Evolutionary conservation across 2,888 invertebrate genomes (phyloP).

Genomic region (Euzophera pinguis): DNA sequence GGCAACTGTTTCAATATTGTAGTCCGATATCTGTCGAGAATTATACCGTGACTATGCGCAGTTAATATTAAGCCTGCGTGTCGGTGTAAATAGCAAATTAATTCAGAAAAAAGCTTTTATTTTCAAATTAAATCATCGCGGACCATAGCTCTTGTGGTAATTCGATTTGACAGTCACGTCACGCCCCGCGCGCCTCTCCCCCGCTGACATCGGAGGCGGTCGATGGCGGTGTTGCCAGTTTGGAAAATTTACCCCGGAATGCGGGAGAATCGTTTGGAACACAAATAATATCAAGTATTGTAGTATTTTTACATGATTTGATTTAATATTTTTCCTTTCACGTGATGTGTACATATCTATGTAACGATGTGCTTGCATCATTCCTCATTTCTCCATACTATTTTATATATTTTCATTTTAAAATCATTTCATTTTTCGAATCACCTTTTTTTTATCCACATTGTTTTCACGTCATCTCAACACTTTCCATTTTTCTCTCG

Average conservation of each 20-base stretch:
- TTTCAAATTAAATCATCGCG: constrained; percentile 51
- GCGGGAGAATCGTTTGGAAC: constrained; percentile 24
- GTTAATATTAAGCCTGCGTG: constrained; percentile 32
- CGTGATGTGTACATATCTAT: no score
- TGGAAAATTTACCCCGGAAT: constrained; percentile 28
- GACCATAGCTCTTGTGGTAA: constrained; percentile 43
- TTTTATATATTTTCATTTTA: no score
- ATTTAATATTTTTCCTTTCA: no score
- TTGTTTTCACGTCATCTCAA: no score
- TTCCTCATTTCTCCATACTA: no score
- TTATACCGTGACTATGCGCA: constrained; percentile 36
- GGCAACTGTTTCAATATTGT: constrained; percentile 11
- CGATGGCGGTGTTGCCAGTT: constrained; percentile 60
- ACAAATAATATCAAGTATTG: no score
- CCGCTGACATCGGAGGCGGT: constrained; percentile 44
- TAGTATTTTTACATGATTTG: no score
- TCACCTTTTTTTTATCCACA: no score
- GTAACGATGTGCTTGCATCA: no score
- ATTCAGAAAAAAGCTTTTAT: constrained; percentile 56
- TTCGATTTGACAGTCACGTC: constrained; percentile 64
- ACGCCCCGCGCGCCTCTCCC: constrained; percentile 44
- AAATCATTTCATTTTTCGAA: no score
- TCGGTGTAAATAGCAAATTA: constrained; percentile 42
- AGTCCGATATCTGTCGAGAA: not conserved
- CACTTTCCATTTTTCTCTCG: no score